Base-by-base conservation (phyloP, 2,113 vertebrate species). In the Actenoides hombroni region DNA sequence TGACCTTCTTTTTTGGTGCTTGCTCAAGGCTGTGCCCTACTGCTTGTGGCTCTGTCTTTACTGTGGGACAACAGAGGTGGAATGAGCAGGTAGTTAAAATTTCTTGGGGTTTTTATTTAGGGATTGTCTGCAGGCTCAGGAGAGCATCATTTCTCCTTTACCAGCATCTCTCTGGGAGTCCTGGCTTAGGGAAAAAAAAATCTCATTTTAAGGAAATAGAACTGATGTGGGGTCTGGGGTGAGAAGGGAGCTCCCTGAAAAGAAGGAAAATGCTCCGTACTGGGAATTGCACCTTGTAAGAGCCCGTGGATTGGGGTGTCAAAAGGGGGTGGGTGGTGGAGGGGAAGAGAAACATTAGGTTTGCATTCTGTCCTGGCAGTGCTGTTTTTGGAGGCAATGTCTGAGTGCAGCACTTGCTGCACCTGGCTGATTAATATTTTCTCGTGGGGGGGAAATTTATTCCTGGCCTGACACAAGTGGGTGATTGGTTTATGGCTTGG, bases 351-450 rank as follows among this genome's bases (percentile, higher is more conserved):
- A 23, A 17, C 9, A 31, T 64, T 24, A 48, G 24, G 57, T 91
- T 75, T 53, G 16, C 25, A 3, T 64, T 23, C 59, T 76, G 37
- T 4, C 61, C 39, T 83, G 64, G 40, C 1, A 0, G 1, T 49
- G 61, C 37, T 69, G 59, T 2, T 88, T 73, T n/a, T 4, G 2
- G 77, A 70, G 46, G 23, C 39, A 28, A 13, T 56, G 63, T 44
- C 49, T 69, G 79, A 80, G 51, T 4, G 6, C 67, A 80, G 71
- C 8, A 7, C 65, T 91, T 24, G 5, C 39, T 35, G 80, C 39
- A 73, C 87, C 79, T 86, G 73, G 21, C 26, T 95, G 87, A 90
- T 90, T 53, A 33, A 20, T 86, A 20, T 44, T 61, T 80, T 57
- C 63, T 79, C 69, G 6, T 4, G 39, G 29, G 49, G 16, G 7